These are phyloP conservation scores for Aplodontia rufa DNA, from an alignment of 2,113 vertebrate genomes.

Conservation along the genomic window DNA sequence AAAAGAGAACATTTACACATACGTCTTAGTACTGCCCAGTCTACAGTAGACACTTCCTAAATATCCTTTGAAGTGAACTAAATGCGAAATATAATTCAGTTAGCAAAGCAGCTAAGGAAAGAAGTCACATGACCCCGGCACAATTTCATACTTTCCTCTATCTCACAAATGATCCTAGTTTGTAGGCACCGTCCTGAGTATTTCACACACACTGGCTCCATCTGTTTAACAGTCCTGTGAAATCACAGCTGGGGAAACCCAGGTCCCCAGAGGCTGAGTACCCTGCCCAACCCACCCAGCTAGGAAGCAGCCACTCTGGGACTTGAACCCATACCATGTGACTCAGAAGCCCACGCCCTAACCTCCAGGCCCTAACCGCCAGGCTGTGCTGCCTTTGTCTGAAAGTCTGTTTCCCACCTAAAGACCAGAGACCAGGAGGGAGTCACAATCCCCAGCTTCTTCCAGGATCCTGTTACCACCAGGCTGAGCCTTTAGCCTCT, in stretches of 20 bases:
- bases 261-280: background rate
- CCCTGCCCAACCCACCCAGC: background rate
- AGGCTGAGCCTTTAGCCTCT: background rate
- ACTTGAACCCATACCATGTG: background rate
- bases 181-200: background rate
- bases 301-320: background rate
- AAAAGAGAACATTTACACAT: background rate
- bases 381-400: conserved; percentile 42
- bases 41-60: background rate
- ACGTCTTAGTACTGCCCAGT: background rate
- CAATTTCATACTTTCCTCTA: background rate
- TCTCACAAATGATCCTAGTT: background rate
- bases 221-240: background rate
- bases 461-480: background rate
- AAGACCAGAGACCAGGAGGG: background rate
- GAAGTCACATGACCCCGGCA: background rate
- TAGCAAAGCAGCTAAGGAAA: background rate
- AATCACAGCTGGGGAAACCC: background rate
- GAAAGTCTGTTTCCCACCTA: background rate
- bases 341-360: background rate
- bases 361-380: background rate
- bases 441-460: background rate
- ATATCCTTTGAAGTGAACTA: background rate
- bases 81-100: background rate
- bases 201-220: background rate